phyloP scores from a whole-genome alignment of 2,113 vertebrate species.

The Xiphias gladius region DNA sequence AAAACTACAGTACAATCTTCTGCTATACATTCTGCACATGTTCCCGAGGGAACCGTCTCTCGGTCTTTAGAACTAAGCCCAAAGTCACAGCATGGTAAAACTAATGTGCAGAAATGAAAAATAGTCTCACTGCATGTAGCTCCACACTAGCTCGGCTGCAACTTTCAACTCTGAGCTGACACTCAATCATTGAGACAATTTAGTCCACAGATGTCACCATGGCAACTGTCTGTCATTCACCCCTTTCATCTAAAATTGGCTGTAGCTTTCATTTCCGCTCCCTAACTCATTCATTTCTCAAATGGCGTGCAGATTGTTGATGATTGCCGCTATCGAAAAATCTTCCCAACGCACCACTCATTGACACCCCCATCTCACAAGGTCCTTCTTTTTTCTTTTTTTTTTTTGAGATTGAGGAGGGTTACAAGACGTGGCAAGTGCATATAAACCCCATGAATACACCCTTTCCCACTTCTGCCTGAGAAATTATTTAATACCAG shows the following conservation, averaged over 20 bases:
- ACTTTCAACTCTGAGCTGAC: slow-evolving; percentile 64
- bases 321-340: slow-evolving; percentile 58
- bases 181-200: slow-evolving; percentile 78
- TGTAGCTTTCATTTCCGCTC: slow-evolving; percentile 73
- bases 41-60: slow-evolving; percentile 7
- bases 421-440: slow-evolving; percentile 58
- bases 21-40: not conserved
- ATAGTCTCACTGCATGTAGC: slow-evolving; percentile 43
- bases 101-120: slow-evolving; percentile 20
- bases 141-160: slow-evolving; percentile 55
- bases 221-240: slow-evolving; percentile 79
- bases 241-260: slow-evolving; percentile 77
- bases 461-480: slow-evolving; percentile 83
- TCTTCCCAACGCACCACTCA: slow-evolving; percentile 45
- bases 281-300: slow-evolving; percentile 68
- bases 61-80: slow-evolving; percentile 9
- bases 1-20: slow-evolving; percentile 1
- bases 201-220: slow-evolving; percentile 75
- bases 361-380: slow-evolving; percentile 51
- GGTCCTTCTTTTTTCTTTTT: slow-evolving; percentile 46
- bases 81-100: not conserved
- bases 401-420: no score
- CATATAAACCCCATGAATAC: slow-evolving; percentile 73
- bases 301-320: slow-evolving; percentile 75
- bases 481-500: slow-evolving; percentile 84